Base-by-base conservation (phyloP, 2,888 invertebrate species). In the Clivina fossor region DNA sequence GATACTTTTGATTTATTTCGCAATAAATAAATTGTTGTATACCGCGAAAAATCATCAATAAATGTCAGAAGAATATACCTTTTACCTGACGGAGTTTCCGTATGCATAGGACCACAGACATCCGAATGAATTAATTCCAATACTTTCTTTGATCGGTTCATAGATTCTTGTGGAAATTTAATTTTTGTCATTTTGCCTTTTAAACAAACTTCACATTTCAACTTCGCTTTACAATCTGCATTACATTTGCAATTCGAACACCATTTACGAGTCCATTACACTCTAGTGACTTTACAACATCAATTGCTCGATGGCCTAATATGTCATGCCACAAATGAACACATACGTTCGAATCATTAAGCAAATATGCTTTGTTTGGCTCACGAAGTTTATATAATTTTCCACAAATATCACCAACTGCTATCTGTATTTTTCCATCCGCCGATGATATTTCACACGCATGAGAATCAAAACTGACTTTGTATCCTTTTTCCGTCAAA, bases 31-130 rank as follows among this genome's bases (percentile, higher is more conserved):
- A 66, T 51, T 1, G 40, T 35, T 4, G 63, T 62, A 37, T 61
- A 68, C 35, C 62, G 51, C 3, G 64, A 64, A 46, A 50, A 68
- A 59, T 69, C 68, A 46, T 68, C 68, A 9, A 67, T 68, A 8
- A 69, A 58, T 0, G 64, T 68, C 1, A 68, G 7, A n/a, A n/a
- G n/a, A 1, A 68, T 20, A 48, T 64, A 68, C 7, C 62, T 51
- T 30, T 65, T 63, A 9, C 61, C 61, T 16, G 62, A 47, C 9
- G 60, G 61, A 3, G 65, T 63, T 4, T 19, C 15, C 1, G 61
- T 64, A 26, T 63, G 61, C 65, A 67, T 65, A 1, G 67, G 63
- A 7, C 66, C 67, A 33, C 67, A 69, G 9, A 69, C 53, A 40
- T 67, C 65, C n/a, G n/a, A n/a, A n/a, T n/a, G n/a, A n/a, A n/a